Conservation (phyloP, 2,888 invertebrate genomes). For the Nomada lathburiana region DNA sequence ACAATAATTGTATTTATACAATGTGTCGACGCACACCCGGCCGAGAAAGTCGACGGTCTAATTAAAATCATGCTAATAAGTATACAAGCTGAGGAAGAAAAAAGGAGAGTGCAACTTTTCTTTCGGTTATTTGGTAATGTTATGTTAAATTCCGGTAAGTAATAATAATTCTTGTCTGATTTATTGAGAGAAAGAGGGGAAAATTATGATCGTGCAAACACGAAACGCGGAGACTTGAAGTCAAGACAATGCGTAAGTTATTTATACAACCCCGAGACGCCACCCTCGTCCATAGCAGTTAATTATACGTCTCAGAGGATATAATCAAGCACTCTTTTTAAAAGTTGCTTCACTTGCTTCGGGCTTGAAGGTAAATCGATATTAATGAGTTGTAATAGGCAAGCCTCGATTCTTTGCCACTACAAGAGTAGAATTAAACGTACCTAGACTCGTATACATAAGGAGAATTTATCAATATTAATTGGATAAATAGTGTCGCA, state of each 20-base stretch:
- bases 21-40: conserved; percentile 69
- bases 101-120: conserved; percentile 11
- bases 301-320: conserved; percentile 68
- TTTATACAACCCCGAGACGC: conserved; percentile 67
- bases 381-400: conserved; percentile 26
- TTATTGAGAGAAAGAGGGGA: not conserved
- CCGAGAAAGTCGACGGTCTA: conserved; percentile 60
- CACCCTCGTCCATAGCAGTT: conserved; percentile 60
- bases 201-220: conserved; percentile 54
- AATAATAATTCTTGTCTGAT: conserved; percentile 18
- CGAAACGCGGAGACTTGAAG: conserved; percentile 51
- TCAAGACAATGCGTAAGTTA: conserved; percentile 68
- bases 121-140: conserved; percentile 6
- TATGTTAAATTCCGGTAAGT: not conserved
- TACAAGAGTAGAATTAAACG: conserved; percentile 1
- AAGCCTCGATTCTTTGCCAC: conserved; percentile 13
- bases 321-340: conserved; percentile 64
- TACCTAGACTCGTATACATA: not conserved
- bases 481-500: too few relatives aligned
- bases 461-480: not conserved
- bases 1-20: conserved; percentile 80
- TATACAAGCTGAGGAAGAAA: conserved; percentile 28
- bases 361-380: conserved; percentile 38
- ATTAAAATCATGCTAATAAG: conserved; percentile 81
- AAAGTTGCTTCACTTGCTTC: conserved; percentile 51